Percentiles rank a stretch among this genome's conserved stretches.
Evolutionary conservation across 2,113 vertebrate species (phyloP).

Genomic region (Microcebus jonahi): DNA sequence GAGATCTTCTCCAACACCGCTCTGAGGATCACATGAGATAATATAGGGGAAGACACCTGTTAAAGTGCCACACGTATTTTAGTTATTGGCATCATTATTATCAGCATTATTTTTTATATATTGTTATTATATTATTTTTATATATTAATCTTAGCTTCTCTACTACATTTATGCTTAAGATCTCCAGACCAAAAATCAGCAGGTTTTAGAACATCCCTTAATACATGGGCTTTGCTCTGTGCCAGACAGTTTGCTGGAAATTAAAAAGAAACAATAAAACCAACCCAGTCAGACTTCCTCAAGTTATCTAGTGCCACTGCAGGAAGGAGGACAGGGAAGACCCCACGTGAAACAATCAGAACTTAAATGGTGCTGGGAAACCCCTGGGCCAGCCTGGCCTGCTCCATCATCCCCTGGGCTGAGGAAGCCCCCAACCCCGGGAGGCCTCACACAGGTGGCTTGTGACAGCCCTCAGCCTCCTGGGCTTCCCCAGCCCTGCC

Average conservation of each 20-base stretch:
- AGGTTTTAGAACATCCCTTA: neutral
- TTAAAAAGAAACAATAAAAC: neutral
- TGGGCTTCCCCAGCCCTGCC: neutral
- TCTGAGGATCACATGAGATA: neutral
- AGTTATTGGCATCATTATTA: neutral
- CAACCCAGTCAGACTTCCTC: neutral
- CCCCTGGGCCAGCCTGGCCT: neutral
- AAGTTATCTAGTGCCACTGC: neutral
- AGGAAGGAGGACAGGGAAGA: neutral
- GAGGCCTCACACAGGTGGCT: neutral
- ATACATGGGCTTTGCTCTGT: neutral
- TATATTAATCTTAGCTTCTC: neutral
- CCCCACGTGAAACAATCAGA: neutral
- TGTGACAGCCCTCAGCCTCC: neutral
- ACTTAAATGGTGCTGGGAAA: neutral
- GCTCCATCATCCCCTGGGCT: fast-evolving
- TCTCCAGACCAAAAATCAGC: neutral
- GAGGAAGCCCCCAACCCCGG: neutral
- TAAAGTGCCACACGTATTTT: neutral
- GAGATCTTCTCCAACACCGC: neutral
- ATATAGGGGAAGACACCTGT: neutral
- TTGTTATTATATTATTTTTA: neutral
- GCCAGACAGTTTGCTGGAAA: neutral
- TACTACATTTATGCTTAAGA: neutral
- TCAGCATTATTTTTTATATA: neutral